These are phyloP conservation scores for Orthosia incerta DNA, from an alignment of 2,888 invertebrate species.

Conservation along the genomic window DNA sequence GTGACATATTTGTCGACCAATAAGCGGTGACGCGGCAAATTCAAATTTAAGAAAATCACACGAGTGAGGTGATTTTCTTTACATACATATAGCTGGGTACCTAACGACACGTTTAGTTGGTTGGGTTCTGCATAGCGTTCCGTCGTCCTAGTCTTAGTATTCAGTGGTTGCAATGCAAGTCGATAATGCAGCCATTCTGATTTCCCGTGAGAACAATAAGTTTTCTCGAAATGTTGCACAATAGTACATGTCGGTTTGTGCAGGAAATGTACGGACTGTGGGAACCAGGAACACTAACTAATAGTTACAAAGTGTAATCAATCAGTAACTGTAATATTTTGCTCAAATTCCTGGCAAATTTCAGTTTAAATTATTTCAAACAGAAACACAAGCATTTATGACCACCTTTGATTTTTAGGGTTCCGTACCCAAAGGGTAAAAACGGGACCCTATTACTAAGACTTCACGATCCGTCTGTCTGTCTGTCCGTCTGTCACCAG, in stretches of 20 bases:
- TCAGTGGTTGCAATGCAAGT: slow-evolving; percentile 61
- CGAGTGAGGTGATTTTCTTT: too few relatives aligned
- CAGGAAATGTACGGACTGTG: slow-evolving; percentile 26
- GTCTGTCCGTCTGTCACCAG: too few relatives aligned
- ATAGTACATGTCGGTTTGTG: slow-evolving; percentile 42
- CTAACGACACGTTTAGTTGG: slow-evolving; percentile 1
- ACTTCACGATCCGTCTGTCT: too few relatives aligned
- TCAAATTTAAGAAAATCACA: too few relatives aligned
- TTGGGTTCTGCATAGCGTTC: slow-evolving; percentile 37
- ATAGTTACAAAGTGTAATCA: not conserved
- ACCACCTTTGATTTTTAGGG: too few relatives aligned
- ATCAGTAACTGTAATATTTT: not conserved
- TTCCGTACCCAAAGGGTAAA: too few relatives aligned
- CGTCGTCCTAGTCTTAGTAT: slow-evolving; percentile 58
- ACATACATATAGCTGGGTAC: slow-evolving; percentile 11
- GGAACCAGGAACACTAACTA: slow-evolving; percentile 4
- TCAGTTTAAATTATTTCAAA: not conserved
- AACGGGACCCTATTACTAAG: too few relatives aligned
- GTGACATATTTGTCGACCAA: too few relatives aligned
- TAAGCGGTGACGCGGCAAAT: too few relatives aligned
- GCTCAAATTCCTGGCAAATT: not conserved
- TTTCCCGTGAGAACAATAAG: slow-evolving; percentile 68
- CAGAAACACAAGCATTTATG: too few relatives aligned
- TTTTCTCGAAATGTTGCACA: slow-evolving; percentile 59
- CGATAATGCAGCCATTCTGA: slow-evolving; percentile 67